Evolutionary conservation across 2,797 vertebrate species (phyloP).

Genomic region (Phalloptychus januarius): DNA sequence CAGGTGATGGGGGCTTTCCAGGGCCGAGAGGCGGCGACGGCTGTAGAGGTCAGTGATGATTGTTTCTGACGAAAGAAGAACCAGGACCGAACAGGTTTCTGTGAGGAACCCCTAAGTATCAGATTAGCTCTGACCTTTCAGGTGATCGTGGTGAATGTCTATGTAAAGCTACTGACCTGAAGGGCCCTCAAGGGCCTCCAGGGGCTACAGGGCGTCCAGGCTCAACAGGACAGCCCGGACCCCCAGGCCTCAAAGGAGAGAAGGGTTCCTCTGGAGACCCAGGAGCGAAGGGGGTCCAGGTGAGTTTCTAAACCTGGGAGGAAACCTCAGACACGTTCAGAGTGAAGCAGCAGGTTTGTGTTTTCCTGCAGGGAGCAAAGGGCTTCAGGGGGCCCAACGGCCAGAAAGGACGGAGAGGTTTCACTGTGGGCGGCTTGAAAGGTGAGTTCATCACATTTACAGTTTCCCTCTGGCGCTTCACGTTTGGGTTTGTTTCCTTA

Average conservation of each 20-base stretch:
- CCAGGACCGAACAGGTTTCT: background rate
- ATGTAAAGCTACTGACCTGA: constrained; percentile 50
- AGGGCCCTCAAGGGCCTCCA: constrained; percentile 36
- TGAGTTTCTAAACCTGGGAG: constrained; percentile 34
- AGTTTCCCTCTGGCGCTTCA: background rate
- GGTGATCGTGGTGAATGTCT: constrained; percentile 58
- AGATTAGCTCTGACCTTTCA: constrained; percentile 15
- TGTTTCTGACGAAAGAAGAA: background rate
- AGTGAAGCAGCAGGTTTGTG: background rate
- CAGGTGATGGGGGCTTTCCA: constrained; percentile 59
- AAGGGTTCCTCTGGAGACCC: constrained; percentile 59
- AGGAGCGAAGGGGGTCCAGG: constrained; percentile 52
- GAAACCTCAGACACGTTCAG: background rate
- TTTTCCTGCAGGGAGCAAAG: constrained; percentile 67
- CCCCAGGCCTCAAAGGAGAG: constrained; percentile 56
- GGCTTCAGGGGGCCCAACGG: constrained; percentile 70
- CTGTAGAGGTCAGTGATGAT: constrained; percentile 62
- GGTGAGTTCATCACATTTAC: constrained; percentile 55
- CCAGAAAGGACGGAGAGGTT: constrained; percentile 78
- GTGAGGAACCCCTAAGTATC: background rate
- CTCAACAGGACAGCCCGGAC: constrained; percentile 51
- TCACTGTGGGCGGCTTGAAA: constrained; percentile 49
- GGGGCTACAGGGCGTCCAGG: constrained; percentile 61
- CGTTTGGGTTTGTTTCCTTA: background rate
- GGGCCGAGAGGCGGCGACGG: constrained; percentile 64